Percentiles rank a stretch among this genome's conserved stretches.
Evolutionary conservation across 2,888 invertebrate genomes (phyloP).

Genomic region (Chorisops tibialis): DNA sequence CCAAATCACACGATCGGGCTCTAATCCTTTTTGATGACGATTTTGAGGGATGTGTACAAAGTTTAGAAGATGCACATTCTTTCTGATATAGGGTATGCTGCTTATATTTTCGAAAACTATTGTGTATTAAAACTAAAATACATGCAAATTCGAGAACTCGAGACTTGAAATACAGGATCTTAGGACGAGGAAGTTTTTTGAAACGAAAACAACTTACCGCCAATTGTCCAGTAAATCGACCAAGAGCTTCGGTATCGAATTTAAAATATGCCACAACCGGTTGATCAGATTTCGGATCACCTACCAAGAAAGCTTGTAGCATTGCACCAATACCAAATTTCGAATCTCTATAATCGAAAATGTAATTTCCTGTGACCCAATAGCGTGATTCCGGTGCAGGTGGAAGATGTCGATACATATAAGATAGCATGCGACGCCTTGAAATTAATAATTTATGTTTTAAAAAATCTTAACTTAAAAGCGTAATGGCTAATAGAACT

Average conservation of each 20-base stretch:
- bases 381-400: conserved; percentile 57
- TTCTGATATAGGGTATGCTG: too few relatives aligned
- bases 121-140: too few relatives aligned
- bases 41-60: too few relatives aligned
- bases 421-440: conserved; percentile 63
- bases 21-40: too few relatives aligned
- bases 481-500: too few relatives aligned
- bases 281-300: conserved; percentile 62
- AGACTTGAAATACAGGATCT: too few relatives aligned
- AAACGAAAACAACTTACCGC: conserved; percentile 44
- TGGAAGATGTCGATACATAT: conserved; percentile 62
- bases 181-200: too few relatives aligned
- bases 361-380: conserved; percentile 70
- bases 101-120: too few relatives aligned
- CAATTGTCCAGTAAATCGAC: conserved; percentile 59
- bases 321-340: conserved; percentile 60
- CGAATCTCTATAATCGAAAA: conserved; percentile 66
- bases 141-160: too few relatives aligned
- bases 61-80: too few relatives aligned
- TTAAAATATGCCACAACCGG: conserved; percentile 62
- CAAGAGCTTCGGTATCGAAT: conserved; percentile 58
- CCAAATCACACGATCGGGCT: too few relatives aligned
- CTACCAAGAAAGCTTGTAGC: conserved; percentile 61
- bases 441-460: neutral
- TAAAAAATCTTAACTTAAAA: too few relatives aligned